Conservation (phyloP, 2,888 invertebrate species). For the Nomada ferruginata region DNA sequence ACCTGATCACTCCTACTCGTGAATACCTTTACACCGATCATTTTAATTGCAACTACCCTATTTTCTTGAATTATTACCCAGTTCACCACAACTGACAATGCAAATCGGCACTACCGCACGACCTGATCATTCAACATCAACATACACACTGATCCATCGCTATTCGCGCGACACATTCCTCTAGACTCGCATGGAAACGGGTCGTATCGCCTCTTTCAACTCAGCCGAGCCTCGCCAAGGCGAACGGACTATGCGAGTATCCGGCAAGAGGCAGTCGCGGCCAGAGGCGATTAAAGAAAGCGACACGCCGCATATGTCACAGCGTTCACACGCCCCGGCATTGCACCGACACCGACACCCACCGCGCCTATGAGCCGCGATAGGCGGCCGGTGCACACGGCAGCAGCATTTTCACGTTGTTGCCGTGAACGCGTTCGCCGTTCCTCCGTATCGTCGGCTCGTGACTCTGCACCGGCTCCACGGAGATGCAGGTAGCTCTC, state of each 20-base stretch:
- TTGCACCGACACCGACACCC: conserved; percentile 74
- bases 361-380: conserved; percentile 76
- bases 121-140: no score
- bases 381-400: conserved; percentile 61
- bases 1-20: no score
- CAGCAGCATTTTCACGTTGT: conserved; percentile 49
- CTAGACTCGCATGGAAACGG: no score
- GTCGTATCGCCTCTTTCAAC: no score
- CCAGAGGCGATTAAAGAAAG: conserved; percentile 82
- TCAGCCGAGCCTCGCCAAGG: conserved; percentile 1
- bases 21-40: no score
- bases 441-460: conserved; percentile 69
- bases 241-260: conserved; percentile 55
- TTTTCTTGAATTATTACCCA: no score
- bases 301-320: conserved; percentile 84
- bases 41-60: no score
- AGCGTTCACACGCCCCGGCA: conserved; percentile 83
- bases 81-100: no score
- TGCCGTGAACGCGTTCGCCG: conserved; percentile 37
- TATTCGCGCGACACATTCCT: no score
- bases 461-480: conserved; percentile 56
- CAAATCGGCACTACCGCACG: no score
- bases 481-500: conserved; percentile 62
- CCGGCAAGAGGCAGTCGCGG: conserved; percentile 54
- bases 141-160: no score